These are phyloP conservation scores for Osmoderma eremita DNA, from an alignment of 2,888 invertebrate species.

Conservation along the genomic window DNA sequence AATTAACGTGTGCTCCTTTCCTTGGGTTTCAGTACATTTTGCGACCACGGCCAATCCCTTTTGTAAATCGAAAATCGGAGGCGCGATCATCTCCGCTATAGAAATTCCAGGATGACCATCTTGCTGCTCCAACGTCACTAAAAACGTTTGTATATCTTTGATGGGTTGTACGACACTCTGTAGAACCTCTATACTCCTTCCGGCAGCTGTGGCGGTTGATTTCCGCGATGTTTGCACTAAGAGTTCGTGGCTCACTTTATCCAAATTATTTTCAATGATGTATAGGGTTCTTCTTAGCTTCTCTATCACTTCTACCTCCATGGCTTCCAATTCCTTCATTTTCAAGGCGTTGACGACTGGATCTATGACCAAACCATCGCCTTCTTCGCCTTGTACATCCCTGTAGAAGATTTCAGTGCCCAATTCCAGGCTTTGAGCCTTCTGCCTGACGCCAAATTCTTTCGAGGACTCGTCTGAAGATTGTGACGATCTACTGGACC, in stretches of 20 bases:
- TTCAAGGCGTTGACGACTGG: slow-evolving; percentile 63
- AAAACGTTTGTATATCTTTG: slow-evolving; percentile 72
- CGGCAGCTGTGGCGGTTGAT: slow-evolving; percentile 74
- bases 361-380: slow-evolving; percentile 68
- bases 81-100: slow-evolving; percentile 68
- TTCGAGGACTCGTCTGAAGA: slow-evolving; percentile 66
- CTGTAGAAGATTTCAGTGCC: slow-evolving; percentile 62
- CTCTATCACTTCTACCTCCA: slow-evolving; percentile 56
- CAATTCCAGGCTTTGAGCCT: slow-evolving; percentile 62
- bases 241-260: slow-evolving; percentile 73
- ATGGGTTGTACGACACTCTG: slow-evolving; percentile 71
- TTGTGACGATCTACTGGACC: slow-evolving; percentile 54
- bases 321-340: slow-evolving; percentile 60
- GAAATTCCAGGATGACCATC: slow-evolving; percentile 63
- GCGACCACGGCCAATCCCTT: slow-evolving; percentile 74
- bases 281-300: slow-evolving; percentile 61
- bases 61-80: slow-evolving; percentile 72
- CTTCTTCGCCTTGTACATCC: slow-evolving; percentile 69
- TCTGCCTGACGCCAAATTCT: slow-evolving; percentile 57
- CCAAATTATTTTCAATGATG: slow-evolving; percentile 68
- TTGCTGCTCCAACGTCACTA: slow-evolving; percentile 66
- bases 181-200: slow-evolving; percentile 74
- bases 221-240: slow-evolving; percentile 73
- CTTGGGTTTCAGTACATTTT: slow-evolving; percentile 75
- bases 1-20: slow-evolving; percentile 73